A percentile compares a stretch with the other conserved stretches of the same genome.
phyloP scores from a whole-genome alignment of 2,113 vertebrate genomes.

The Microtus montanus region DNA sequence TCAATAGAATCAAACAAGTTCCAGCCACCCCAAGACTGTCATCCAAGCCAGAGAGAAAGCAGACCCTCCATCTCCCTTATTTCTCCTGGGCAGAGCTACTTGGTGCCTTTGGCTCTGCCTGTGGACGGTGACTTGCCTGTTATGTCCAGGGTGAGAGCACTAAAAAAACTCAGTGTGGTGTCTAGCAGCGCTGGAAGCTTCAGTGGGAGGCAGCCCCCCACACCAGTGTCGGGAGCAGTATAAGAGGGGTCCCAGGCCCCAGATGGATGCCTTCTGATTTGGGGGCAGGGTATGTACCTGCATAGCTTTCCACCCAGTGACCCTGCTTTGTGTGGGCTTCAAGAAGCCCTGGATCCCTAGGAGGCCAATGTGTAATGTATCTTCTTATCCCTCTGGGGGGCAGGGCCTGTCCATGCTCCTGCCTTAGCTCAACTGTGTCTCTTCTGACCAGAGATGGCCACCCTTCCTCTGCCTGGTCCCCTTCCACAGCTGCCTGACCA shows the following conservation, averaged over 20 bases:
- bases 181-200: not conserved
- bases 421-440: not conserved
- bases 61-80: not conserved
- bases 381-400: accelerated
- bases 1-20: too few relatives aligned
- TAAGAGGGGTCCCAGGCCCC: not conserved
- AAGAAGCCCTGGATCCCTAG: not conserved
- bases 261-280: not conserved
- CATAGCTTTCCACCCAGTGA: not conserved
- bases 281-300: not conserved
- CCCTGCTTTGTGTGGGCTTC: too few relatives aligned
- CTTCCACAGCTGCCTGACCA: not conserved
- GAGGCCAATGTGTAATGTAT: accelerated
- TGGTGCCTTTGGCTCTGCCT: not conserved
- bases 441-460: not conserved
- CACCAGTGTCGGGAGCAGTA: not conserved
- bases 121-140: too few relatives aligned
- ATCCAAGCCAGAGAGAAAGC: not conserved
- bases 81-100: not conserved
- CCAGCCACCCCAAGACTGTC: not conserved
- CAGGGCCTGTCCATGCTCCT: accelerated
- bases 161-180: accelerated
- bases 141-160: accelerated
- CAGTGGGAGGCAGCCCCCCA: not conserved
- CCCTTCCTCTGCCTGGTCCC: not conserved